These are phyloP conservation scores for Apis dorsata DNA, from an alignment of 1,140 invertebrate genomes.

Conservation along the genomic window DNA sequence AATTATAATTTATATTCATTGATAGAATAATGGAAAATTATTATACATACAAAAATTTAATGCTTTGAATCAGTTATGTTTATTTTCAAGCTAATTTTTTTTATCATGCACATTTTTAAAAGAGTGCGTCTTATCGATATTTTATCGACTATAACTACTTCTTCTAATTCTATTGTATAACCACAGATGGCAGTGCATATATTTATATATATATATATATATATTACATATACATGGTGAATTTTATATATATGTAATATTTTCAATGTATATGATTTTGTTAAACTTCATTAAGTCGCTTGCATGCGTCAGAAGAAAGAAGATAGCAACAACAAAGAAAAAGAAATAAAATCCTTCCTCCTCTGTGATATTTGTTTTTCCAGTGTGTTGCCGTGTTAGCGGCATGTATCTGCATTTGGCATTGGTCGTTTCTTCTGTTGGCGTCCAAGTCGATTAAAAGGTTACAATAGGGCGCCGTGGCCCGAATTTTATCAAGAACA, in stretches of 20 bases:
- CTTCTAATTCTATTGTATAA: not conserved
- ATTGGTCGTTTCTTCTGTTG: not conserved
- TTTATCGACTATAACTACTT: not conserved
- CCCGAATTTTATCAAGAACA: constrained; percentile 11
- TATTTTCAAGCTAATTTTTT: not conserved
- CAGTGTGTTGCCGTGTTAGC: constrained; percentile 9
- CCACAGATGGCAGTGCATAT: not conserved
- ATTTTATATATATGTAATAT: not conserved
- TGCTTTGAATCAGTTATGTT: not conserved
- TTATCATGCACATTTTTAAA: not conserved
- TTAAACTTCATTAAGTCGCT: not conserved
- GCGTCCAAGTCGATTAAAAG: not conserved
- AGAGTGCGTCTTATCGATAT: not conserved
- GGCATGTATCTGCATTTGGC: constrained; percentile 4
- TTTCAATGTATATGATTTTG: not conserved
- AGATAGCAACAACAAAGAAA: not conserved
- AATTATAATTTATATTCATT: not conserved
- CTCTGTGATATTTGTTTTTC: constrained; percentile 28
- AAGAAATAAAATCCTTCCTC: not conserved
- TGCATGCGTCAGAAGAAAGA: not conserved
- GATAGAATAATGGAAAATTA: not conserved
- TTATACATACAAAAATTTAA: not conserved
- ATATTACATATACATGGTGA: not conserved
- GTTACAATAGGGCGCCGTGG: not conserved
- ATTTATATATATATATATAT: too few relatives aligned